Conservation (phyloP, 2,888 invertebrate genomes). For the Mystacides longicornis region DNA sequence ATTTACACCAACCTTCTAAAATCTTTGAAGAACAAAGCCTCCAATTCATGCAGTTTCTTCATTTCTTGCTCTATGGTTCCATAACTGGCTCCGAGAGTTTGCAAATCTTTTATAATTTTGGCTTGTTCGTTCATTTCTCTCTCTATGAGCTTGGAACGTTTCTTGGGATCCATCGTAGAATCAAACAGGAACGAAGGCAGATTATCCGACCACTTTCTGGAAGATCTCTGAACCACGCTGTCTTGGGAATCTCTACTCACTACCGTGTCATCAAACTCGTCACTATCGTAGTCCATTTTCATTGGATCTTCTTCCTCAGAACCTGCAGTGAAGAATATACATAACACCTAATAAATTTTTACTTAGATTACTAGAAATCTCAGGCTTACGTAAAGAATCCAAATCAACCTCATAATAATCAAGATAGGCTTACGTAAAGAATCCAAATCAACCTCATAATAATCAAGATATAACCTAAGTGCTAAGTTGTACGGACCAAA, state of each 20-base stretch:
- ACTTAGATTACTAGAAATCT: no score
- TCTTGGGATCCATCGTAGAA: conserved; percentile 68
- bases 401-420: background rate
- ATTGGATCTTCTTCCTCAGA: conserved; percentile 76
- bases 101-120: conserved; percentile 87
- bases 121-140: conserved; percentile 97
- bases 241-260: conserved; percentile 57
- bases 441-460: background rate
- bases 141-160: conserved; percentile 87
- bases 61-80: conserved; percentile 89
- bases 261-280: conserved; percentile 65
- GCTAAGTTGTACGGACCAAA: background rate
- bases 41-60: conserved; percentile 84
- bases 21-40: conserved; percentile 90
- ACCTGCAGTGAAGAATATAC: conserved; percentile 31
- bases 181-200: conserved; percentile 81
- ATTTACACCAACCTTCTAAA: conserved; percentile 65
- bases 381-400: no score
- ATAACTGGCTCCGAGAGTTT: conserved; percentile 80
- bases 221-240: conserved; percentile 56
- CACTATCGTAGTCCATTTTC: conserved; percentile 67
- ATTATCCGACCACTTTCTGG: conserved; percentile 62
- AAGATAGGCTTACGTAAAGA: no score
- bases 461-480: no score
- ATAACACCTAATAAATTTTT: no score